Evolutionary conservation across 1,140 invertebrate species (phyloP), one percentile per base, ranked within the genome.

Genomic region (Euschistus heros): DNA sequence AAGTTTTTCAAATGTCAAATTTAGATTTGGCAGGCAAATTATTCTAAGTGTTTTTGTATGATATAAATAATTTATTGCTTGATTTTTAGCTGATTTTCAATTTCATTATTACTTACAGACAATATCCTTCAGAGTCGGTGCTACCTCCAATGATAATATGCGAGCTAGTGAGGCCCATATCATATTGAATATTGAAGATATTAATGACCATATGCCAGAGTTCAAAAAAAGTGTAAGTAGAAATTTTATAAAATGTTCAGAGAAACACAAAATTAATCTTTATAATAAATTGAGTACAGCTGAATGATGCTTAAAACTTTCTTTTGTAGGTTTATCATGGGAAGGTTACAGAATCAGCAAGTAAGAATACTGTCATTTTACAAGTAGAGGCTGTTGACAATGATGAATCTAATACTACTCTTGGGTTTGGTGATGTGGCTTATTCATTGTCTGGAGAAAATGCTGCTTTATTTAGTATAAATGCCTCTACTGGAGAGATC

Each of bases 121-220:
- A 47, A 79, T 89, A 37, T 82, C 79, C 15, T 82, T 91, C 50
- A 83, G 84, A 70, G 86, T 90, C 1, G 80, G 84, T 70, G 88
- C 88, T 1, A 79, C 83, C 3, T 82, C 83, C 33, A 83, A 81
- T 60, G 86, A 88, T 72, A 82, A 82, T 2, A 81, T 83, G 61
- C 79, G 83, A 42, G 80, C 77, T 3, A 78, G 78, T 64, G 80
- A 82, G 66, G 85, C 87, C 0, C 86, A 83, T 66, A 79, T 91
- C 4, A 80, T 84, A 8, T 80, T 91, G 15, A 81, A 84, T 66
- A 79, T 88, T 30, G 75, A 82, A 67, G 90, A 92, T 72, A 80
- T 87, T 0, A 92, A 92, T 71, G 89, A 92, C 71, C 90, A 92
- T 72, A 80, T 80, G 69, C 89, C 90, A 0, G 76, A 79, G 55